phyloP scores from a whole-genome alignment of 2,888 invertebrate species.

The Halictus ligatus region DNA sequence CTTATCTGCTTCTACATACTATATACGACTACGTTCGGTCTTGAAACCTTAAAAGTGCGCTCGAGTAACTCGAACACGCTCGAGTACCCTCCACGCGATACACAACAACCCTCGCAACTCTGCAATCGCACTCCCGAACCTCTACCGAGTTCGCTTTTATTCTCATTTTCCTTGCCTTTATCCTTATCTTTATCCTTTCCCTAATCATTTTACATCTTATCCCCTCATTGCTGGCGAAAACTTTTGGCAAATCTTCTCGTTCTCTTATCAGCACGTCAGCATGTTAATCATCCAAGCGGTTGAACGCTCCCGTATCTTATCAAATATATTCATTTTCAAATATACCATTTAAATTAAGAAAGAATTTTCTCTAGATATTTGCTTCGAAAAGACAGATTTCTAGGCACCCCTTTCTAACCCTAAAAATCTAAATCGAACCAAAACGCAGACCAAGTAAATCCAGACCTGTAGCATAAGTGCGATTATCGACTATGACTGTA shows the following conservation, averaged over 20 bases:
- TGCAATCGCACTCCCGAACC: neutral
- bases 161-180: neutral
- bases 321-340: too few relatives aligned
- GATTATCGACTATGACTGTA: neutral
- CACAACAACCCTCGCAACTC: slow-evolving; percentile 2
- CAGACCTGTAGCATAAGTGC: neutral
- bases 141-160: neutral
- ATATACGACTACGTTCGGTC: slow-evolving; percentile 37
- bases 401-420: neutral
- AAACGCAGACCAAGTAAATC: neutral
- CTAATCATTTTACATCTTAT: neutral
- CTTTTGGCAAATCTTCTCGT: neutral
- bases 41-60: slow-evolving; percentile 66
- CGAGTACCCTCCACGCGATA: slow-evolving; percentile 26
- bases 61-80: slow-evolving; percentile 53
- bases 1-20: slow-evolving; percentile 42
- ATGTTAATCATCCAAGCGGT: neutral
- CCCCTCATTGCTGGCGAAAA: neutral
- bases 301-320: too few relatives aligned
- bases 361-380: neutral
- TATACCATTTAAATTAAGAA: neutral
- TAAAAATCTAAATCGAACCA: neutral
- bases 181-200: neutral
- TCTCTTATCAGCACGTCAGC: too few relatives aligned
- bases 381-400: too few relatives aligned